phyloP scores from a whole-genome alignment of 1,140 invertebrate genomes.

The Drosophila malerkotliana region DNA sequence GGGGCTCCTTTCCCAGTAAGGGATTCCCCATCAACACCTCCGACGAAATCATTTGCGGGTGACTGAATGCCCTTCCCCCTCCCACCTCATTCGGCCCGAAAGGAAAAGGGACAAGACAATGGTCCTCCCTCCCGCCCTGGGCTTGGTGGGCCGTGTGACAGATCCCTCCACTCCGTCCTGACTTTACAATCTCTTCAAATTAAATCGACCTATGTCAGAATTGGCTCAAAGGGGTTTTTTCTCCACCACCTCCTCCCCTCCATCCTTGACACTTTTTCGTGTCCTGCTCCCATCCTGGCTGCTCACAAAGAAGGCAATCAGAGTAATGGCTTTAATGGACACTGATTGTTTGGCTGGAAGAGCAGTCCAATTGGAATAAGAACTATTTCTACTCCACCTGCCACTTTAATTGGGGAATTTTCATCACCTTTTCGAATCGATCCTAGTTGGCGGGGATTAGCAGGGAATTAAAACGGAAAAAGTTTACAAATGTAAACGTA shows the following conservation, averaged over 20 bases:
- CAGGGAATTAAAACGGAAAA: no score
- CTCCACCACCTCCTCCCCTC: slow-evolving; percentile 15
- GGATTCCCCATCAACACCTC: slow-evolving; percentile 37
- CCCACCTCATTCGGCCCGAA: not conserved
- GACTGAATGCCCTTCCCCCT: not conserved
- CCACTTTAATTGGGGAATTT: no score
- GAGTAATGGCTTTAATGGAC: no score
- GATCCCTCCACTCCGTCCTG: slow-evolving; percentile 57
- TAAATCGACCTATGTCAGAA: slow-evolving; percentile 73
- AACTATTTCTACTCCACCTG: no score
- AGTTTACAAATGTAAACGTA: not conserved
- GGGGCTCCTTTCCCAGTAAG: not conserved
- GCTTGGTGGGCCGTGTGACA: slow-evolving; percentile 41
- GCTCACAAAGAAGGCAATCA: no score
- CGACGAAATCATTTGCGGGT: slow-evolving; percentile 2
- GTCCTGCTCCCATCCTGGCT: not conserved
- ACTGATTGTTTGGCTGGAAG: no score
- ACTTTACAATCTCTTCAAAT: slow-evolving; percentile 72
- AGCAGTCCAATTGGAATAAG: not conserved
- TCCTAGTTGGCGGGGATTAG: no score
- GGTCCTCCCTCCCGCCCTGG: not conserved
- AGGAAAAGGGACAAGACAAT: slow-evolving; percentile 42
- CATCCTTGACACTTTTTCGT: slow-evolving; percentile 38
- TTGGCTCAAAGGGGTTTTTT: slow-evolving; percentile 20
- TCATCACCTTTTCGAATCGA: no score